phyloP scores from a whole-genome alignment of 2,888 invertebrate genomes.

The Idaea straminata region DNA sequence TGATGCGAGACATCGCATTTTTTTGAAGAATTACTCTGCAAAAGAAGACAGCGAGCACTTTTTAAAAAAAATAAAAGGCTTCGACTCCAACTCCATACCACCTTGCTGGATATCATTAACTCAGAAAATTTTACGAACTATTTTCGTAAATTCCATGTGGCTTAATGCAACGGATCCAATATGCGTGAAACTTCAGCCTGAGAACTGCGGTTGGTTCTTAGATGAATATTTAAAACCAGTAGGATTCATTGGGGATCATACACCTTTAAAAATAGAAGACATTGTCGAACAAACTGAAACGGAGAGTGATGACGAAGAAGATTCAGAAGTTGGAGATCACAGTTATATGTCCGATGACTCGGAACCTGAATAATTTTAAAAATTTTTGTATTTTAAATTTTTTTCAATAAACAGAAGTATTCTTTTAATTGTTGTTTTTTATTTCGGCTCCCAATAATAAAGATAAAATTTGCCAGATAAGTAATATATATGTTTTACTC shows the following conservation, averaged over 20 bases:
- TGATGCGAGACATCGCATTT: constrained; percentile 38
- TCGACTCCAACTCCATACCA: constrained; percentile 3
- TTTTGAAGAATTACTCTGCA: constrained; percentile 34
- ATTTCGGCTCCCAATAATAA: too few relatives aligned
- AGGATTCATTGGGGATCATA: constrained; percentile 35
- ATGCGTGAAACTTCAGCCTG: constrained; percentile 29
- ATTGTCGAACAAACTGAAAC: constrained; percentile 9
- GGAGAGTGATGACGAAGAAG: constrained; percentile 5
- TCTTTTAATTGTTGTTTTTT: too few relatives aligned
- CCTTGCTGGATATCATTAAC: constrained; percentile 28
- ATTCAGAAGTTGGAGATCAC: constrained; percentile 2
- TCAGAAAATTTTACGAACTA: constrained; percentile 22
- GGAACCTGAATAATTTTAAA: constrained; percentile 2
- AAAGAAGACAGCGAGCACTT: constrained; percentile 35
- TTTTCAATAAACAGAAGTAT: too few relatives aligned
- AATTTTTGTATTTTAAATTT: too few relatives aligned
- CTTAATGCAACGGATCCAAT: constrained; percentile 29
- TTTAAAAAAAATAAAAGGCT: constrained; percentile 35
- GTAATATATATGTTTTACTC: too few relatives aligned
- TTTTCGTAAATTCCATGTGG: constrained; percentile 31
- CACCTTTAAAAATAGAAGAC: constrained; percentile 17
- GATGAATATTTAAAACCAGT: constrained; percentile 33
- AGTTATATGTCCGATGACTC: constrained; percentile 4
- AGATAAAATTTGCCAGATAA: too few relatives aligned
- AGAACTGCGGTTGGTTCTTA: constrained; percentile 31